Conservation (phyloP, 2,888 invertebrate species). For the Abrostola tripartita region DNA sequence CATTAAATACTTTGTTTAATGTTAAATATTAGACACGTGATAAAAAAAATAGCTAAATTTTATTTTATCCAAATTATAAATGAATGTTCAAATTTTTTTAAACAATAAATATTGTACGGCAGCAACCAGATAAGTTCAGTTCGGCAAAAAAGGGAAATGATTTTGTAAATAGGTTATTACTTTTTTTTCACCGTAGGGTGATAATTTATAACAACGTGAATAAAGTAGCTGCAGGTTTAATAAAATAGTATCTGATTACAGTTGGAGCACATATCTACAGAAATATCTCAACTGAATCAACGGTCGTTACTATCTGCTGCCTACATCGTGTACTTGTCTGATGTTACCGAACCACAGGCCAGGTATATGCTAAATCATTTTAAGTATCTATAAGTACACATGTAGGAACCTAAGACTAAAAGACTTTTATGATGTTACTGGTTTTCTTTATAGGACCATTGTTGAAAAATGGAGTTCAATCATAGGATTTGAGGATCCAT, state of each 20-base stretch:
- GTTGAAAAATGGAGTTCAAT: constrained; percentile 84
- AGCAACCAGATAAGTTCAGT: too few species aligned
- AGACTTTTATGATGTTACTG: too few species aligned
- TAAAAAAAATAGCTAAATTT: too few species aligned
- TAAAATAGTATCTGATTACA: constrained; percentile 65
- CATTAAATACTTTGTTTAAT: too few species aligned
- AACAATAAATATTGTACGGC: too few species aligned
- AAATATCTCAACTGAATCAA: constrained; percentile 89
- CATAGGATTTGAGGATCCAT: constrained; percentile 75
- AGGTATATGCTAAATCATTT: constrained; percentile 66
- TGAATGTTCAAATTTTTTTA: too few species aligned
- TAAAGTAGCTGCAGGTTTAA: neutral
- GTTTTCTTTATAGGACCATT: constrained; percentile 70
- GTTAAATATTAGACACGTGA: too few species aligned
- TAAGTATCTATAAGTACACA: neutral
- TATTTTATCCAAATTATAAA: too few species aligned
- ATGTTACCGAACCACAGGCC: constrained; percentile 91
- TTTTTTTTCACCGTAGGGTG: too few species aligned
- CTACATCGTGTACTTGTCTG: constrained; percentile 92
- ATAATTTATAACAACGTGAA: neutral
- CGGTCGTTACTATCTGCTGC: constrained; percentile 92
- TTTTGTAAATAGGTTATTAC: too few species aligned
- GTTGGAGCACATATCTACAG: constrained; percentile 89
- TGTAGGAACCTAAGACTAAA: neutral
- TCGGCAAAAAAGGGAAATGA: too few species aligned